Base-by-base conservation (phyloP, 2,797 vertebrate genomes). In the Odontamblyopus lacepedii region DNA sequence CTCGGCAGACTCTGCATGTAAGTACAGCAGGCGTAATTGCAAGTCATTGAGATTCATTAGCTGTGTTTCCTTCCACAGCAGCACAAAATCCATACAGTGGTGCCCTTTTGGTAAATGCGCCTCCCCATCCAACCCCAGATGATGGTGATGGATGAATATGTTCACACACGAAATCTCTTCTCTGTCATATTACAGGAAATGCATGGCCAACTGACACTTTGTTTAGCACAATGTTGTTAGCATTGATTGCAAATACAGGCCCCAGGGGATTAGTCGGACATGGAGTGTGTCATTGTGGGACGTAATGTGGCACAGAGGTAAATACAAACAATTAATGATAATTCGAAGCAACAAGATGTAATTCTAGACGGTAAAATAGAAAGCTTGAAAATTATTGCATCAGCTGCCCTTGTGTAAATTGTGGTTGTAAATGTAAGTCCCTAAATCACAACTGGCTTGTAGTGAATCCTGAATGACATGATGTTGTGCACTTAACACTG, bases 1-100 rank as follows among this genome's bases (percentile, higher is more conserved):
- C 85, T 72, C 59, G 18, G 75, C 67, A 35, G 81, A 83, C 63
- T 71, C 77, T 59, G 73, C 63, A n/a, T 86, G 81, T 85, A 84
- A 87, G 81, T 83, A 87, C 84, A 79, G 79, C 71, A 71, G 70
- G 78, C 77, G 78, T 88, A 87, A 91, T 91, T 90, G 83, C 76
- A 63, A 81, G 77, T 84, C 85, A 81, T 88, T 86, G 84, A 84
- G 72, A 87, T 89, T 89, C 88, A 90, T 90, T 87, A 87, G 74
- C 66, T 59, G 27, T 23, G 81, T 78, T 90, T 91, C 80, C 86
- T 82, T 81, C 79, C 41, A 76, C 72, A 72, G 48, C 61, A 75
- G 76, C 53, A 67, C 63, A 83, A 85, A 88, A 88, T 91, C 88
- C 74, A 88, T 87, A 83, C 69, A 79, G 63, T 82, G 81, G 70